Conservation (phyloP, 37 sponge, comb jelly and placozoan species). For the Axinella damicornis region DNA sequence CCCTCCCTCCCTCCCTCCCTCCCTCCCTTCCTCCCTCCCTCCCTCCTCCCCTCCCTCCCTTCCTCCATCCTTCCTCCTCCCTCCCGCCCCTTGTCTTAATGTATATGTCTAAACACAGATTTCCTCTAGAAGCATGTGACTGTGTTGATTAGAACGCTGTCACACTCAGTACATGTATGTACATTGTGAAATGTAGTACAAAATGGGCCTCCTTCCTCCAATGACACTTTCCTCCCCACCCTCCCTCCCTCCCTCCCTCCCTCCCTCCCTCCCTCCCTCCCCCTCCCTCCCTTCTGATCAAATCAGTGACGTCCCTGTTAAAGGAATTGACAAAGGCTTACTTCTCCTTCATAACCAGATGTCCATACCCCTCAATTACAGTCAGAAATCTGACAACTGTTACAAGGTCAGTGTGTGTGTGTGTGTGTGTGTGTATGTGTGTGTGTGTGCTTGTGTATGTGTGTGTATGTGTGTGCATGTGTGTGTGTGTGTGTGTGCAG, state of each 20-base stretch:
- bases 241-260: constrained; percentile 26
- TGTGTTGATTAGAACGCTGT: too few relatives aligned
- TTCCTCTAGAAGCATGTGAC: too few relatives aligned
- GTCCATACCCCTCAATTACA: not conserved
- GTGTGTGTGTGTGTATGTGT: too few relatives aligned
- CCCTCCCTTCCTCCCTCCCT: not conserved
- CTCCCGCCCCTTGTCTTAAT: constrained; percentile 3
- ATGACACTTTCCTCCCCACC: constrained; percentile 6
- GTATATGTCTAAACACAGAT: too few relatives aligned
- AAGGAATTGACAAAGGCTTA: not conserved
- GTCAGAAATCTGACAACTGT: not conserved
- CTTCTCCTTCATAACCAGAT: constrained; percentile 24
- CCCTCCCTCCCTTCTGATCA: not conserved
- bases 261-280: not conserved
- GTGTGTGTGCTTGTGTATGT: too few relatives aligned
- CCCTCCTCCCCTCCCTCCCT: constrained; percentile 13
- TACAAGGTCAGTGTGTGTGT: too few relatives aligned
- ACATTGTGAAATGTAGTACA: too few relatives aligned
- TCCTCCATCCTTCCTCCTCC: not conserved
- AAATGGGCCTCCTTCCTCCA: too few relatives aligned
- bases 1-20: not conserved
- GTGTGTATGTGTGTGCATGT: too few relatives aligned
- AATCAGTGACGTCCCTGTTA: not conserved
- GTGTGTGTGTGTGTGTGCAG: too few relatives aligned
- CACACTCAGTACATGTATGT: too few relatives aligned